Conservation (phyloP, 2,113 vertebrate species). For the Noturus placidus region DNA sequence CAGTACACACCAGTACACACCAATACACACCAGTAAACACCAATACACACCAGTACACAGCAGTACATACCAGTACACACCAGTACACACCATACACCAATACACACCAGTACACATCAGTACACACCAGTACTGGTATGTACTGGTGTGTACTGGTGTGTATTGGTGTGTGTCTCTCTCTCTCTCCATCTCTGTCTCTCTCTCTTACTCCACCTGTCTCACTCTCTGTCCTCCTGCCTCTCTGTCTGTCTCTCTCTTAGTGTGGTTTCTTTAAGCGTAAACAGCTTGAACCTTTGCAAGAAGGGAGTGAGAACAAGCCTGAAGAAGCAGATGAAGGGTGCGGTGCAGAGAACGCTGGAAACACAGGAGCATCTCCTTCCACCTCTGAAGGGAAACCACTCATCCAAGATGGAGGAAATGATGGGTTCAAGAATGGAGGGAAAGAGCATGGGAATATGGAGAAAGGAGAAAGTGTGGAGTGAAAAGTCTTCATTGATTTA, state of each 20-base stretch:
- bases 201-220: neutral
- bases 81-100: too few relatives aligned
- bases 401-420: neutral
- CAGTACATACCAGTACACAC: too few relatives aligned
- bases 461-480: neutral
- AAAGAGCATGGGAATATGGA: neutral
- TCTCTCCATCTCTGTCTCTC: neutral
- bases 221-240: neutral
- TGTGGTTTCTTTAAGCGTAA: conserved; percentile 42
- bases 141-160: too few relatives aligned
- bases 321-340: neutral
- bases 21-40: too few relatives aligned
- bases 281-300: neutral
- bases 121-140: too few relatives aligned
- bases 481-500: neutral
- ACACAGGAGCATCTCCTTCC: neutral
- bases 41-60: too few relatives aligned
- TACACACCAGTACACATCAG: too few relatives aligned
- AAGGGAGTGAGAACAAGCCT: neutral
- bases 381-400: neutral
- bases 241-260: neutral
- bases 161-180: too few relatives aligned
- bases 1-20: too few relatives aligned
- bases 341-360: neutral
- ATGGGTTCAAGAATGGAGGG: neutral